A percentile compares a stretch with the other conserved stretches of the same genome.
These are phyloP conservation scores for Tetragnatha montana DNA, from an alignment of 2,888 invertebrate species.

Conservation along the genomic window DNA sequence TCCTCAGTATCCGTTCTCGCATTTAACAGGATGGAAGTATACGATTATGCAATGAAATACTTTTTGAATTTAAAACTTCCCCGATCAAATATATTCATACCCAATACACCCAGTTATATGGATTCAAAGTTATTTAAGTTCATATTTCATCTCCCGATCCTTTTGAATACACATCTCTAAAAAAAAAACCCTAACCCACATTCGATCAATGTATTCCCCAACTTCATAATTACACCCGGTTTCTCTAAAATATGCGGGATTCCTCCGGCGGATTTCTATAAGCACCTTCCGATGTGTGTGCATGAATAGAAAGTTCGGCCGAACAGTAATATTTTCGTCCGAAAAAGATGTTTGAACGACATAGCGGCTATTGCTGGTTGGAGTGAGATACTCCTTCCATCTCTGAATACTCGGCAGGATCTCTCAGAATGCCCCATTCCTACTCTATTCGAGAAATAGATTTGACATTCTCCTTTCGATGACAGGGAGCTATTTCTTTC, in stretches of 20 bases:
- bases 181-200: background rate
- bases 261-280: background rate
- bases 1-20: no score
- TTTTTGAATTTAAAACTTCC: no score
- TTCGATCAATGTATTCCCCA: background rate
- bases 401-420: no score
- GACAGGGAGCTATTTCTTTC: conserved; percentile 44
- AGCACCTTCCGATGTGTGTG: background rate
- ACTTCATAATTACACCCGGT: background rate
- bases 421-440: conserved; percentile 7
- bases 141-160: no score
- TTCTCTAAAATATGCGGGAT: background rate
- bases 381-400: no score
- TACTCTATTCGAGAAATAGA: conserved; percentile 32
- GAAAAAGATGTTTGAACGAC: conserved; percentile 27
- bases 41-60: no score
- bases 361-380: background rate
- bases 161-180: no score
- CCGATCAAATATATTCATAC: no score
- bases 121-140: no score
- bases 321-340: conserved; percentile 5
- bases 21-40: no score
- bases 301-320: background rate
- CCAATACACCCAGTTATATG: no score
- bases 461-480: conserved; percentile 42